Percentiles rank a stretch among this genome's conserved stretches.
Conservation (phyloP, 2,113 vertebrate genomes). For the Pelvicachromis taeniatus region DNA sequence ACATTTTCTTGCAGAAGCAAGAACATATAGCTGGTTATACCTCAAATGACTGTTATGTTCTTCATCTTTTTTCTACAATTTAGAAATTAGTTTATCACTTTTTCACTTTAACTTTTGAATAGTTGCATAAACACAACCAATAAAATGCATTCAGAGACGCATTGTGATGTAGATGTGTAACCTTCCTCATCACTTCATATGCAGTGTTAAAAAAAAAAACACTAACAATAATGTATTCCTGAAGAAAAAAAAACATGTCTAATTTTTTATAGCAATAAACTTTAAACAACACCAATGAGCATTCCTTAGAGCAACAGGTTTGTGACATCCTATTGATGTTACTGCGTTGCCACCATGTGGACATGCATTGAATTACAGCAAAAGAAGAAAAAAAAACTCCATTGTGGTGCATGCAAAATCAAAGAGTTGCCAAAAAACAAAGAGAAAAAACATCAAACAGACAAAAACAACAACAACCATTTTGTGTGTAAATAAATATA, state of each 20-base stretch:
- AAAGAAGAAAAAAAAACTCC: not conserved
- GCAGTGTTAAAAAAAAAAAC: not conserved
- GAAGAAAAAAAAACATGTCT: not conserved
- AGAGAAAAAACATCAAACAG: not conserved
- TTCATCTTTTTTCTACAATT: not conserved
- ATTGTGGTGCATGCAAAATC: not conserved
- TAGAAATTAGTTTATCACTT: not conserved
- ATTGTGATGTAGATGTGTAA: not conserved
- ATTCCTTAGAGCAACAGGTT: constrained; percentile 34
- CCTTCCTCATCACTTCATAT: not conserved
- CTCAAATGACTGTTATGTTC: not conserved
- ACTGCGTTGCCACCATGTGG: constrained; percentile 64
- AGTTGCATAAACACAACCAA: not conserved
- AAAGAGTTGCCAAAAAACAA: not conserved
- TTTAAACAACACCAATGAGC: not conserved
- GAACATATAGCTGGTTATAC: not conserved
- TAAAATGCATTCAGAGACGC: not conserved
- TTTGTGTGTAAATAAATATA: not conserved
- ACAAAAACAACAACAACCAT: fast-evolving
- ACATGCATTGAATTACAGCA: not conserved
- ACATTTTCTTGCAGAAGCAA: not conserved
- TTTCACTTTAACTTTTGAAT: not conserved
- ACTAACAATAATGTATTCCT: not conserved
- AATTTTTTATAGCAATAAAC: not conserved
- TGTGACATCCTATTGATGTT: constrained; percentile 10